Conservation (phyloP, 2,888 invertebrate species). For the Frankliniella fusca region DNA sequence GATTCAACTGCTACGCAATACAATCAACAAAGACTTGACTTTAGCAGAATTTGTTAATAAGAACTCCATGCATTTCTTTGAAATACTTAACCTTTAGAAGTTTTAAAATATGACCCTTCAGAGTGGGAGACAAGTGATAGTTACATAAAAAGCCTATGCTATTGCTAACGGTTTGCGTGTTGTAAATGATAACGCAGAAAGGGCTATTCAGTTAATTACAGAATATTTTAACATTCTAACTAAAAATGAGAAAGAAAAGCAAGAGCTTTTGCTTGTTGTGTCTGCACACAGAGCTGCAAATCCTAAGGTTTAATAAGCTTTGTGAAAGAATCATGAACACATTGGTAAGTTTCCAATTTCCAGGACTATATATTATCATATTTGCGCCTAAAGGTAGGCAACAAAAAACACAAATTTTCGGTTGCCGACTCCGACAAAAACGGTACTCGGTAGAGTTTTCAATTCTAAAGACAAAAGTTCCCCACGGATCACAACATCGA, state of each 20-base stretch:
- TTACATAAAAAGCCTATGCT: neutral
- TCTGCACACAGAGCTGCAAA: too few relatives aligned
- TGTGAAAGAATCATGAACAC: too few relatives aligned
- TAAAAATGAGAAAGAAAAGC: neutral
- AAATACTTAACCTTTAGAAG: neutral
- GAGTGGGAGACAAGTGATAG: neutral
- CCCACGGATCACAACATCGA: too few relatives aligned
- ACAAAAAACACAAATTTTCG: too few relatives aligned
- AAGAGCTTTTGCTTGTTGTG: too few relatives aligned
- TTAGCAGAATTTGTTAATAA: neutral
- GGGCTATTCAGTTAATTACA: neutral
- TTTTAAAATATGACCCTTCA: neutral
- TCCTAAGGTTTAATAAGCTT: too few relatives aligned
- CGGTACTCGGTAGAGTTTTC: too few relatives aligned
- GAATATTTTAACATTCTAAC: neutral
- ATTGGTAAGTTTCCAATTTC: too few relatives aligned
- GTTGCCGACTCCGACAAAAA: too few relatives aligned
- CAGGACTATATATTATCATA: too few relatives aligned
- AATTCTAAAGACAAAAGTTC: too few relatives aligned
- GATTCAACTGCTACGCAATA: neutral
- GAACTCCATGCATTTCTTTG: neutral
- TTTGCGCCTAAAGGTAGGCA: too few relatives aligned
- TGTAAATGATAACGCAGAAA: neutral
- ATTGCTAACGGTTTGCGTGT: neutral
- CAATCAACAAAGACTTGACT: neutral